Base-by-base conservation (phyloP, 2,113 vertebrate species). In the Balaeniceps rex region DNA sequence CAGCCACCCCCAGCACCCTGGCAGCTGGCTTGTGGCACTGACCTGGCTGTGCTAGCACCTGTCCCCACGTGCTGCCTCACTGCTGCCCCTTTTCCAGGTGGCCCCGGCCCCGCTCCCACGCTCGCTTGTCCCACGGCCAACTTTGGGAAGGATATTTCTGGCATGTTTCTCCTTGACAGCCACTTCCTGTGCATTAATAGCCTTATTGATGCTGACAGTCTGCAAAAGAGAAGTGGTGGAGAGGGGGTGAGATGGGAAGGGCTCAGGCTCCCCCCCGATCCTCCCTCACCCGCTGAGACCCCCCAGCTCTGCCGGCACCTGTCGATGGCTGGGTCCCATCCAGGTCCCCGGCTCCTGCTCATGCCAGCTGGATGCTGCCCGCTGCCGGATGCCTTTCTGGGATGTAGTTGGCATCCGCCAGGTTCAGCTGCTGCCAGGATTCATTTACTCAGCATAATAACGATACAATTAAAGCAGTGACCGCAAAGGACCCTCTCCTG, bases 181-280 rank as follows among this genome's bases (percentile, higher is more conserved):
- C 47, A 99, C 99, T 98, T 99, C 99, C 98, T 99, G 99, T 7
- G 99, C 99, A 97, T 99, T 99, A 98, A 99, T 99, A 94, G 99
- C 99, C 98, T 99, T 99, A 98, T 99, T 99, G 99, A 99, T 99
- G 98, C 99, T 99, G 98, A 99, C 99, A 11, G 99, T 99, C 99
- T 99, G 98, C 90, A 98, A 98, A 97, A 97, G 88, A 97, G 82
- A 91, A 96, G 96, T 4, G 26, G 72, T 4, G 16, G 19, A 16
- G 9, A 68, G 40, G 74, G 78, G 84, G 47, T 57, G 93, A 89
- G 79, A 94, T 55, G 93, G 90, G 51, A 81, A 87, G 81, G 58
- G 64, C 16, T 87, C 10, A 19, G 51, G 61, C 4, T 86, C 21
- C 58, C 28, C 57, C 28, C 6, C 4, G 1, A 6, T 34, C 4